These are phyloP conservation scores for Tachystola acroxantha DNA, from an alignment of 2,888 invertebrate genomes.

Conservation along the genomic window DNA sequence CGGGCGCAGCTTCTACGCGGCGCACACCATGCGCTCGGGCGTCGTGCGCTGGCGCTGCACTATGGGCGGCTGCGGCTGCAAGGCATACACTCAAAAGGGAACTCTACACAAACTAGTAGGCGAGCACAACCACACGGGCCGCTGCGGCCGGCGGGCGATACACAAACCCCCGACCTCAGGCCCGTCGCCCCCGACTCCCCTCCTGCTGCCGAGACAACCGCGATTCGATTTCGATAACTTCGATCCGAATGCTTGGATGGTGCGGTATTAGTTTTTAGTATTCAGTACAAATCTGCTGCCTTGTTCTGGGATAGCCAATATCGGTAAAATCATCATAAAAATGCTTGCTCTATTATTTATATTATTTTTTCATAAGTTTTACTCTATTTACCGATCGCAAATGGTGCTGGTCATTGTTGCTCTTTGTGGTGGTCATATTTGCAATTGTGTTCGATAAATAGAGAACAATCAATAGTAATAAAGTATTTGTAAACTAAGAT, in stretches of 20 bases:
- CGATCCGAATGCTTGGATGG: slow-evolving; percentile 67
- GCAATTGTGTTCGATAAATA: no score
- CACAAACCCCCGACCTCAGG: slow-evolving; percentile 37
- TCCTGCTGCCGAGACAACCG: slow-evolving; percentile 51
- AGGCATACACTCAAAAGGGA: slow-evolving; percentile 69
- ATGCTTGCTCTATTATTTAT: no score
- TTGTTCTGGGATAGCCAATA: no score
- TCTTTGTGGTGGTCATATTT: no score
- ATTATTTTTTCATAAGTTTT: no score
- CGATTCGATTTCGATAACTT: slow-evolving; percentile 58
- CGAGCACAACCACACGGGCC: slow-evolving; percentile 65
- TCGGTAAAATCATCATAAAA: no score
- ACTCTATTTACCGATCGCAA: no score
- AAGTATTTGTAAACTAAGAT: no score
- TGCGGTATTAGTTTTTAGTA: slow-evolving; percentile 38
- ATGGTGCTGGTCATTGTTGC: no score
- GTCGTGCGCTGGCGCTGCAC: slow-evolving; percentile 72
- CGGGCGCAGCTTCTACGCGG: slow-evolving; percentile 71
- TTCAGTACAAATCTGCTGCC: background rate
- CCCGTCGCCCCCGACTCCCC: slow-evolving; percentile 45
- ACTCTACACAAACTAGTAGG: slow-evolving; percentile 66
- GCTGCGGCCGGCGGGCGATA: slow-evolving; percentile 47
- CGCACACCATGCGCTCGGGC: slow-evolving; percentile 71
- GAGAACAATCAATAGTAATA: no score
- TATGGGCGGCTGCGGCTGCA: slow-evolving; percentile 72